Base-by-base conservation (phyloP, 2,113 vertebrate species). In the Trinectes maculatus region DNA sequence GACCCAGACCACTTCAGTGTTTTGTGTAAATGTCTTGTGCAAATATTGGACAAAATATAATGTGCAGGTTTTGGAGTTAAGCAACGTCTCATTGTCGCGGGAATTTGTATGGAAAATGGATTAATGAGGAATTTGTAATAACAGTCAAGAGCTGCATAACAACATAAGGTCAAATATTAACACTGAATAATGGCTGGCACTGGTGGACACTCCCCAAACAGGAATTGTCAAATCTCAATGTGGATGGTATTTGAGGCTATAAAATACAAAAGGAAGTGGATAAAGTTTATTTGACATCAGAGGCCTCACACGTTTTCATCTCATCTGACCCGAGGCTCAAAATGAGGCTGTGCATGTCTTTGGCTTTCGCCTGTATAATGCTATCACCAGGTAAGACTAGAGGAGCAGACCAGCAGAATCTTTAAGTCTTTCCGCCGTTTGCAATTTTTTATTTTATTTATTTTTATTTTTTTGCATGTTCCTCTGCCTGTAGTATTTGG, bases 351-450 rank as follows among this genome's bases (percentile, higher is more conserved):
- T 43, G n/a, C 40, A 25, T 39, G 0, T 53, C 31, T 43, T 29
- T 70, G 56, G 49, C 3, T n/a, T 28, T 79, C 3, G 25, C 74
- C 49, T 55, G 34, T 22, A 8, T 43, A 53, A 26, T 62, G 44
- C 59, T 62, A 16, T 34, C 69, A 26, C 34, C 51, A 67, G 75
- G 69, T 86, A 74, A 74, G 64, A 25, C 1, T 12, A 8, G 7
- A 3, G 13, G 4, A 47, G 1, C 3, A 34, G n/a, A 36, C 13
- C 6, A 55, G 11, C 10, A 37, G 5, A 42, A 8, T 39, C 29
- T 7, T 15, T 0, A 37, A 26, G n/a, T n/a, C n/a, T n/a, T n/a
- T n/a, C n/a, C n/a, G n/a, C n/a, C n/a, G n/a, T n/a, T n/a, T n/a
- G n/a, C n/a, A n/a, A n/a, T n/a, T n/a, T n/a, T n/a, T 6, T 42